Evolutionary conservation across 2,888 invertebrate genomes (phyloP).

Genomic region (Yponomeuta malinellus): DNA sequence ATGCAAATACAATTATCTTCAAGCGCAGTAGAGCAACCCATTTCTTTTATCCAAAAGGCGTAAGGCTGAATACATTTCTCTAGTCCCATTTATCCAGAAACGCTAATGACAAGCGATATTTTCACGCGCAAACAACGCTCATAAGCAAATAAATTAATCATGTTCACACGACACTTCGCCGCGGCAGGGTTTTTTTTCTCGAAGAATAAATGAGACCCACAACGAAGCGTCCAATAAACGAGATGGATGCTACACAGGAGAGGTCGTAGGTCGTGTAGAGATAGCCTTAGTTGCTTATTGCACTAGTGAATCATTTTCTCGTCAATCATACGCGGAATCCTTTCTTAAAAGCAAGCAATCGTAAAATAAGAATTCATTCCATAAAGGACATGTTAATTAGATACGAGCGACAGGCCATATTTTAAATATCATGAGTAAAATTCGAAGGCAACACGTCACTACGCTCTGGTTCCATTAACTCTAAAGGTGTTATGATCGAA

Average conservation of each 20-base stretch:
- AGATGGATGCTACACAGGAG: background rate
- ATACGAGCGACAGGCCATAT: slow-evolving; percentile 11
- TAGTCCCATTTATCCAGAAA: slow-evolving; percentile 3
- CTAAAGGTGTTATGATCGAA: slow-evolving; percentile 12
- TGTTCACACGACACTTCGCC: background rate
- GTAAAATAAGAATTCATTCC: slow-evolving; percentile 13
- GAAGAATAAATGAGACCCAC: slow-evolving; percentile 1
- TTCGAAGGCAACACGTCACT: slow-evolving; percentile 8
- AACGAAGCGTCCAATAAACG: background rate
- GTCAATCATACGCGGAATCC: background rate
- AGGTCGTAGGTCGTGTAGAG: background rate
- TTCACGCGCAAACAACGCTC: background rate
- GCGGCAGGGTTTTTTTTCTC: background rate
- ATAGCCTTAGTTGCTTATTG: slow-evolving; percentile 1
- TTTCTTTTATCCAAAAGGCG: background rate
- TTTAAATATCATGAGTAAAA: slow-evolving; percentile 14
- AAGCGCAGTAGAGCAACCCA: background rate
- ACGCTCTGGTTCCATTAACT: slow-evolving; percentile 15
- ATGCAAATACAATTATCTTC: background rate
- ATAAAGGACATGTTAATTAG: slow-evolving; percentile 14
- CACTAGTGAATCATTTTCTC: slow-evolving; percentile 6
- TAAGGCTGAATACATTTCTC: background rate
- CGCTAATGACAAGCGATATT: background rate
- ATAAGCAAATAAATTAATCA: slow-evolving; percentile 1
- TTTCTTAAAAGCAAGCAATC: background rate